Base-by-base conservation (phyloP, 30 jellyfish, hydroid and myxozoan genomes). In the Chironex yamaguchii region DNA sequence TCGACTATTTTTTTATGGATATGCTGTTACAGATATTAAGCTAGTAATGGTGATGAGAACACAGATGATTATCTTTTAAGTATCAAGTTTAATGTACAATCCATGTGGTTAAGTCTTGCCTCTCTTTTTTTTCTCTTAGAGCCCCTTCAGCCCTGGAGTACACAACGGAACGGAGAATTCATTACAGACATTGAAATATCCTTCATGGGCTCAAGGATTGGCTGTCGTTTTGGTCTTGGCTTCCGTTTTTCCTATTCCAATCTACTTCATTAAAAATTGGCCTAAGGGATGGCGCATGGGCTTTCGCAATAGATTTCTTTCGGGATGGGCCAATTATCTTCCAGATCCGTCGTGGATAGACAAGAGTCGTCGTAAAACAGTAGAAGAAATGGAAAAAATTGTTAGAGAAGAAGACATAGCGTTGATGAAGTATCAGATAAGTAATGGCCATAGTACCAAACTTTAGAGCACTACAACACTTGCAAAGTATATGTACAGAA, bases 171-270 rank as follows among this genome's bases (percentile, higher is more conserved):
- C 81, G 50, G 50, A 81, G 25, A 75, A 74, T n/a, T 93, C 97
- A 54, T 71, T 91, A 35, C 67, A 49, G 76, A 71, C 76, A 12
- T 31, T 86, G 28, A 49, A 35, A 1, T 93, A 93, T 65, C 98
- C 98, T 9, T 66, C 62, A 23, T 93, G 98, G 98, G 96, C 97
- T 2, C 93, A 87, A 62, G 74, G 79, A 0, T 82, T 93, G 27
- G 98, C 98, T 14, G 97, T 89, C n/a, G 67, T 93, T 29, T 72
- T 93, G 33, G 98, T 93, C 28, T 63, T 93, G 65, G 89, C 87
- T 6, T 93, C 98, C 2, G 98, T 93, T 33, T 68, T 87, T 52
- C 98, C 98, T 2, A 78, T 93, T 2, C 98, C 98, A 12, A 42
- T 87, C 49, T 93, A 84, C 82, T 67, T 93, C 78, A 49, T 93